Evolutionary conservation across 2,888 invertebrate species (phyloP), one percentile per base, ranked within the genome.

Genomic region (Polydrusus pterygomalis): DNA sequence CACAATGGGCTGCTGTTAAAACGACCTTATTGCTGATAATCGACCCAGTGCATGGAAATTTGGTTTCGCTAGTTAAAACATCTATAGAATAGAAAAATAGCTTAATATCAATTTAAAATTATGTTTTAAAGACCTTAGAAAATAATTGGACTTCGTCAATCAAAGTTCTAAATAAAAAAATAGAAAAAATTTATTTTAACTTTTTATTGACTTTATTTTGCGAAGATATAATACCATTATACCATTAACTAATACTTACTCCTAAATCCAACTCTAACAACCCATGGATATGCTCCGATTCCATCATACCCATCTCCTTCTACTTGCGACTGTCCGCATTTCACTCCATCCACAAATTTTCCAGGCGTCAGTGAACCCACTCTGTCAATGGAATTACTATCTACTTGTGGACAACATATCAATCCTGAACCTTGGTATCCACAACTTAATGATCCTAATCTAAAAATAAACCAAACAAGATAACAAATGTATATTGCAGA

Each of bases 1-100:
- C 95, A 84, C 95, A 95, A 83, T 95, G 94, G 0, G 94, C 95
- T 0, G 95, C 94, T 0, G 95, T 95, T 43, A 95, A 85, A 47
- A 95, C 89, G 0, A 92, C 88, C 47, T 90, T 88, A 76, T 87
- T 86, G 77, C 85, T 89, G 69, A 95, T 90, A 18, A 95, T 93
- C 0, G 94, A 93, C 1, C 95, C 95, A 60, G 92, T 92, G 84
- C 95, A 95, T 1, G 95, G 94, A 85, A 93, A 94, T 54, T 93
- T 91, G 51, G 92, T 90, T 77, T 91, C 92, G 2, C 93, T 93
- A 0, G 90, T 91, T 5, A 91, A 90, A 64, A 91, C 89, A 84
- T 93, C 95, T 95, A 84, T 56, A 89, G 87, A 15, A 47, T 51
- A n/a, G 11, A 43, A 17, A 10, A 25, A 47, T 13, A 25, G 25